Evolutionary conservation across 2,797 vertebrate species (phyloP).

Genomic region (Sylvilagus floridanus): DNA sequence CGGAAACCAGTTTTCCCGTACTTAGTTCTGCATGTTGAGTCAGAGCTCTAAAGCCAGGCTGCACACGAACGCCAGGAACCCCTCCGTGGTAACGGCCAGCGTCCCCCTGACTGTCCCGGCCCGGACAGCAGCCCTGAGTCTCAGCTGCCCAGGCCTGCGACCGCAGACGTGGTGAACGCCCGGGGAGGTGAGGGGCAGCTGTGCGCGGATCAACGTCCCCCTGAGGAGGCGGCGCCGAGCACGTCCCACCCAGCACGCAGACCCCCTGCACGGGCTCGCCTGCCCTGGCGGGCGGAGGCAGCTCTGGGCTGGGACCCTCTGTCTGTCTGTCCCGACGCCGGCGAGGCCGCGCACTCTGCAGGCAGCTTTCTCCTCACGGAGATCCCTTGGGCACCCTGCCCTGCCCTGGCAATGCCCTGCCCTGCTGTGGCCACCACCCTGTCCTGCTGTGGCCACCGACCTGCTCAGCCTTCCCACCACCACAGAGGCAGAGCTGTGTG

Average conservation of each 20-base stretch:
- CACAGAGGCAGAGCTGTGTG: too few relatives aligned
- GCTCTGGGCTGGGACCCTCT: constrained; percentile 33
- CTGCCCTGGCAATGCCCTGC: background rate
- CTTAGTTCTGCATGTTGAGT: constrained; percentile 43
- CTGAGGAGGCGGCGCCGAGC: too few relatives aligned
- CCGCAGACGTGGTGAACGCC: background rate
- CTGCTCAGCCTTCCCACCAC: too few relatives aligned
- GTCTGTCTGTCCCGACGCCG: constrained; percentile 20
- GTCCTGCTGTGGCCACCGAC: too few relatives aligned
- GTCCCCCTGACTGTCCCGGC: background rate
- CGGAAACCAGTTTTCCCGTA: background rate
- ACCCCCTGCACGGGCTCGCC: too few relatives aligned
- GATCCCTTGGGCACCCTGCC: background rate
- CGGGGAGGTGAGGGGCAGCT: too few relatives aligned
- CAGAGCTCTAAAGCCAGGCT: constrained; percentile 66
- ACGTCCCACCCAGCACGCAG: too few relatives aligned
- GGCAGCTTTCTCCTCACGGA: constrained; percentile 11
- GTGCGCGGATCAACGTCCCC: too few relatives aligned
- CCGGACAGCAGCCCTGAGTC: constrained; percentile 6
- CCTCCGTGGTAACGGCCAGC: constrained; percentile 44
- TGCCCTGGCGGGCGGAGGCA: constrained; percentile 16
- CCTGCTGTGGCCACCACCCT: too few relatives aligned
- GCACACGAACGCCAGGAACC: constrained; percentile 34
- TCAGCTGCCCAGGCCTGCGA: constrained; percentile 38
- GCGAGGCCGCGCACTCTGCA: constrained; percentile 60